Base-by-base conservation (phyloP, 2,113 vertebrate genomes). In the Natator depressus region DNA sequence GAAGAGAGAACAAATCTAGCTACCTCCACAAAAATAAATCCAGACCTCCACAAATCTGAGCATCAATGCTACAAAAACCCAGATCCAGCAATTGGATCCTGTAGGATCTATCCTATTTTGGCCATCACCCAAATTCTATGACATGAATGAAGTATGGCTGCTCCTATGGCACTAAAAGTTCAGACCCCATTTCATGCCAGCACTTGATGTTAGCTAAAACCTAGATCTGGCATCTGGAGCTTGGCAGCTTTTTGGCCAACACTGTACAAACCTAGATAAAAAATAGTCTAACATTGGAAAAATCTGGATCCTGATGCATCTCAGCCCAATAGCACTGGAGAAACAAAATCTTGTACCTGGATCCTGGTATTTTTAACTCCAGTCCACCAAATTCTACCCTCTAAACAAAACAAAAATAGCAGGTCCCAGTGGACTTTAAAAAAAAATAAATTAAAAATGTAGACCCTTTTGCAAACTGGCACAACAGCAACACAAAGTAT, bases 261-360 rank as follows among this genome's bases (percentile, higher is more conserved):
- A 42, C 9, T 65, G 89, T 8, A 0, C 0, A 91, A 84, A 84
- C 42, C 65, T 72, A 35, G 4, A 81, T 4, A 78, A 38, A 72
- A 72, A 29, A 0, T 27, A 42, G 3, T 5, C 2, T 17, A 50
- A 78, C 20, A 46, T 2, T 4, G 0, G 3, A 4, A 42, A 89
- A 84, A 84, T n/a, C 31, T 47, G 6, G 1, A 2, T 85, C n/a
- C 59, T 85, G 8, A 12, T 2, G 80, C 0, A 80, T 8, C 14
- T 51, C 54, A 53, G 1, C 1, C 42, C 38, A 82, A 2, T 24
- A 85, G 72, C 4, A 59, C 35, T 72, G 2, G 1, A 10, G 1
- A 57, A 84, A 87, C 62, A 55, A 85, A 54, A 20, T 49, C 46
- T 54, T 47, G 59, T n/a, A 82, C 4, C 10, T 2, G 3, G 3